Evolutionary conservation across 2,113 vertebrate species (phyloP).

Genomic region (Struthio camelus): DNA sequence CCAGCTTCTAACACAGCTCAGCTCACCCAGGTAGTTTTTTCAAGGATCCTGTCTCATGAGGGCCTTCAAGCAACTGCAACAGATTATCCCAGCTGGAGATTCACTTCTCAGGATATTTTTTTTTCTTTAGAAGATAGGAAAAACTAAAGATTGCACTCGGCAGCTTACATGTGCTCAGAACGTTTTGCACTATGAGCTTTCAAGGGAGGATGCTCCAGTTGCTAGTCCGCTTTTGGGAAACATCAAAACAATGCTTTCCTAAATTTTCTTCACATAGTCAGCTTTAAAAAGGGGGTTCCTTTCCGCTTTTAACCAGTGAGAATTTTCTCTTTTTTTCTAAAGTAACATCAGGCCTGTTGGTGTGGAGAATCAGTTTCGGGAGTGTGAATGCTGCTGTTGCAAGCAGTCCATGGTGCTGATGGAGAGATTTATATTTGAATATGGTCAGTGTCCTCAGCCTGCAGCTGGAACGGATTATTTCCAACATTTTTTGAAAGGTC

Average conservation of each 20-base stretch:
- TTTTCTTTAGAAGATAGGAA: not conserved
- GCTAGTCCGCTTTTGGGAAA: not conserved
- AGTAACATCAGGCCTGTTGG: not conserved
- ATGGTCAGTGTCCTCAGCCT: constrained; percentile 60
- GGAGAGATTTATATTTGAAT: constrained; percentile 62
- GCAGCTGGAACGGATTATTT: constrained; percentile 71
- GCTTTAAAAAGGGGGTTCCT: not conserved
- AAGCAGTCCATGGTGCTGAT: constrained; percentile 59
- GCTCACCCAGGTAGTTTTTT: not conserved
- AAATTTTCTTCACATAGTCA: not conserved
- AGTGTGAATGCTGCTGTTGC: constrained; percentile 4
- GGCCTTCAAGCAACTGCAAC: not conserved
- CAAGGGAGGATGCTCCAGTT: not conserved
- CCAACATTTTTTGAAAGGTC: constrained; percentile 70
- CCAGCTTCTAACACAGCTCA: not conserved
- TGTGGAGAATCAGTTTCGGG: constrained; percentile 13
- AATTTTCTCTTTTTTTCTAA: not conserved
- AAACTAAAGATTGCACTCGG: not conserved
- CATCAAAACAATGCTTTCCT: not conserved
- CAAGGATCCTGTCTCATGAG: not conserved
- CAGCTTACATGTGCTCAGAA: not conserved
- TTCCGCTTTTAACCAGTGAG: not conserved
- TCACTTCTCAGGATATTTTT: not conserved
- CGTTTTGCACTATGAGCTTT: not conserved
- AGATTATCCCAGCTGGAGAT: not conserved